Evolutionary conservation across 2,888 invertebrate genomes (phyloP).

Genomic region (Arge pagana): DNA sequence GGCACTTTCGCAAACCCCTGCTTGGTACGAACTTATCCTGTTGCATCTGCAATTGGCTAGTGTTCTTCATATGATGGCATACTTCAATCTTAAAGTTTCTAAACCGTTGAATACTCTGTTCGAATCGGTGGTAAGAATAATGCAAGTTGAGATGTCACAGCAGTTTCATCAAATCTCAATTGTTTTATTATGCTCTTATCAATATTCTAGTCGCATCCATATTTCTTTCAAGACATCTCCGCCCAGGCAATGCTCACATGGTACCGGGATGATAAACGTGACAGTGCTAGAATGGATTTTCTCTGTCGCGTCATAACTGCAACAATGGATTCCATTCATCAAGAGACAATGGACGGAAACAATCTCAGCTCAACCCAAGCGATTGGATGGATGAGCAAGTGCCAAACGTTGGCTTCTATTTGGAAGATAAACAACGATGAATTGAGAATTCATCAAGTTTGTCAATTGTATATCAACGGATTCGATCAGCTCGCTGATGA

Average conservation of each 20-base stretch:
- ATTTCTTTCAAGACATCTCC: constrained; percentile 52
- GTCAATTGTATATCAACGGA: constrained; percentile 65
- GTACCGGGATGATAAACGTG: constrained; percentile 68
- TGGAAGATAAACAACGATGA: constrained; percentile 79
- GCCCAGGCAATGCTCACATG: constrained; percentile 47
- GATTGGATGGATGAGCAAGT: constrained; percentile 73
- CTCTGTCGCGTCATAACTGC: constrained; percentile 74
- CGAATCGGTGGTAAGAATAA: constrained; percentile 69
- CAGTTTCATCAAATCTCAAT: no score
- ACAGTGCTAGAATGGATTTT: constrained; percentile 72
- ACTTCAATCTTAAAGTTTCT: constrained; percentile 74
- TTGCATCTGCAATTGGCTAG: constrained; percentile 81
- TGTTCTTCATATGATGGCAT: constrained; percentile 77
- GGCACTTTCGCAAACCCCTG: constrained; percentile 75
- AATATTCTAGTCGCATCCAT: constrained; percentile 45
- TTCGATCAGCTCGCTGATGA: constrained; percentile 67
- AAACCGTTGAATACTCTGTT: constrained; percentile 78
- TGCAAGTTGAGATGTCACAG: no score
- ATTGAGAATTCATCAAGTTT: constrained; percentile 78
- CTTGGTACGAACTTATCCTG: constrained; percentile 76
- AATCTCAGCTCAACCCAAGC: constrained; percentile 60
- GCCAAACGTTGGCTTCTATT: constrained; percentile 71
- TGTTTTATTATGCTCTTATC: constrained; percentile 1
- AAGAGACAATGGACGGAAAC: constrained; percentile 62
- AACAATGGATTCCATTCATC: constrained; percentile 74